Base-by-base conservation (phyloP, 2,888 invertebrate genomes). In the Ptychoptera albimana region DNA sequence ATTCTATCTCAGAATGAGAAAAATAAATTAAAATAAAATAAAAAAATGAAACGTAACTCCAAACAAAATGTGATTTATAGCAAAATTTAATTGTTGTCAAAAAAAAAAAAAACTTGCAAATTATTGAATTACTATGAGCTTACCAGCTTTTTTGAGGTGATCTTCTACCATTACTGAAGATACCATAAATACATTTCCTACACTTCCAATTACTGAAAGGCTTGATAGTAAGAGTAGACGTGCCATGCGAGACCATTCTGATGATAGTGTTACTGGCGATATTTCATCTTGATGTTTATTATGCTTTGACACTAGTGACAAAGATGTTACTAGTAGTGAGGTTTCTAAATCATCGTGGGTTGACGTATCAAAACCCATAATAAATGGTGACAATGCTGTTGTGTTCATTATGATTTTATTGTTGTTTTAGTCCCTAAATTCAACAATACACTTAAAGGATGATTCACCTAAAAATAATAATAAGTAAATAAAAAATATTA, bases 111-210 rank as follows among this genome's bases (percentile, higher is more conserved):
- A 8, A 23, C 11, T 1, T 1, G 9, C n/a, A 35, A 12, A 32
- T 37, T 14, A 12, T 37, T 37, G 7, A 14, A 11, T 5, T 23
- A 23, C 2, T 37, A 11, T 10, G 38, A 13, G 15, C 35, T 50
- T 57, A 78, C 79, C 80, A 69, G 74, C 67, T 58, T 75, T 75
- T 54, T 76, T 73, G 8, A 80, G 65, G 55, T 77, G 76, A 53
- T 79, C 79, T 53, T 80, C 79, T 35, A 79, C 77, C 70, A 80
- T 78, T 46, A 80, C 73, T 7, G 80, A 73, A 50, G 79, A 82
- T 48, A 82, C 82, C 68, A 83, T 74, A 57, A 79, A 86, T 12
- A 82, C 76, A 55, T 82, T 80, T 1, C 83, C 85, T 57, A 80
- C 70, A 53, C 77, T 77, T 9, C 79, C 79, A 40, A 78, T 61